Evolutionary conservation across 2,113 vertebrate genomes (phyloP), one percentile per base, ranked within the genome.

Genomic region (Thinocorus orbignyianus): DNA sequence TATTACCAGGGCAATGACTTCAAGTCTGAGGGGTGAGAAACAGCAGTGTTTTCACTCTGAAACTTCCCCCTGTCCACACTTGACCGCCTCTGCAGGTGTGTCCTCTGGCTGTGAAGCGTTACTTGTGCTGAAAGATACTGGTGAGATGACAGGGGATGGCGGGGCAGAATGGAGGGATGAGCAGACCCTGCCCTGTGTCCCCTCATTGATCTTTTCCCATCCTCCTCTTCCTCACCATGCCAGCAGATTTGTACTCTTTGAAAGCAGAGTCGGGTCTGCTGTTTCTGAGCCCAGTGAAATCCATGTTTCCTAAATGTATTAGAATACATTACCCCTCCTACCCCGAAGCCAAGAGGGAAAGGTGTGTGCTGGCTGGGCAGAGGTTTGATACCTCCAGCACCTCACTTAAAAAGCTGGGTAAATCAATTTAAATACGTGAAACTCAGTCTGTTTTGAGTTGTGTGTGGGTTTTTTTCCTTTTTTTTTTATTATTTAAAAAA

Each of bases 31-130:
- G 60, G 70, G 46, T 93, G 88, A 91, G 57, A 92, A 96, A 89
- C 25, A 35, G 57, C 88, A 72, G 48, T 11, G 0, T 91, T 95
- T 83, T 86, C 62, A 46, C 44, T 39, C 77, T 87, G 7, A 11
- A 52, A 92, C 81, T 95, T 96, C 94, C 84, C 65, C 68, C 83
- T 42, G 91, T 26, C 54, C 95, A 93, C 73, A 22, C 93, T 87
- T 91, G 96, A 69, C 92, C 33, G 81, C 93, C 84, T 58, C 80
- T 96, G 96, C 95, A 95, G 96, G 92, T 93, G 94, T 76, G 66
- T 95, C 90, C 96, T 91, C 49, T 22, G 13, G 35, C 77, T 96
- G 93, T 65, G 89, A 95, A 68, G 68, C 13, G 15, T 25, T 88
- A 91, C 54, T 44, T 24, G 3, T 9, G 55, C 52, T 58, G 70